Percentiles rank a stretch among this genome's conserved stretches.
Conservation (phyloP, 2,888 invertebrate species). For the Sphinx pinastri region DNA sequence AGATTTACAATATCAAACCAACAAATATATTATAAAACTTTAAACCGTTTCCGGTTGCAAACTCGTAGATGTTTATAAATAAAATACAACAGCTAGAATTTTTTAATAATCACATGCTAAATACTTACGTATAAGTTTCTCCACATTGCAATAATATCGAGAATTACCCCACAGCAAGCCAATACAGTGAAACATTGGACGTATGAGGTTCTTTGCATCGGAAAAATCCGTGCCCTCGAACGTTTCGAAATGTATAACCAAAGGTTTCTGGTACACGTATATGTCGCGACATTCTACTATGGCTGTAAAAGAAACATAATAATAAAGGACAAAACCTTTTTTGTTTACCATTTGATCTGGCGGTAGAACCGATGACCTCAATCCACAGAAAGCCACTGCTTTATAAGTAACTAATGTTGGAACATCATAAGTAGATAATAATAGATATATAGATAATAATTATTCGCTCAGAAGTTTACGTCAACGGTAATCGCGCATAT, state of each 20-base stretch:
- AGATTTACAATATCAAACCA: not conserved
- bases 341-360: not conserved
- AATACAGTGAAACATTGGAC: constrained; percentile 90
- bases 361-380: no score
- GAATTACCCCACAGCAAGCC: constrained; percentile 95
- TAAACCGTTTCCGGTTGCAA: no score
- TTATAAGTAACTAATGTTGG: no score
- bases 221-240: constrained; percentile 89
- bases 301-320: constrained; percentile 65
- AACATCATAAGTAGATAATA: no score
- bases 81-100: no score
- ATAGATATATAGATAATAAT: no score
- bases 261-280: constrained; percentile 89
- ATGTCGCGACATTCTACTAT: constrained; percentile 94
- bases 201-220: constrained; percentile 84
- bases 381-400: no score
- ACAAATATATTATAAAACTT: no score
- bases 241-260: constrained; percentile 87
- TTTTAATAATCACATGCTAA: not conserved
- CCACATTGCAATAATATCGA: constrained; percentile 87
- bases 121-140: constrained; percentile 77
- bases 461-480: no score
- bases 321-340: not conserved
- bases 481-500: no score
- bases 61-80: no score